Percentiles rank a stretch among this genome's conserved stretches.
phyloP scores from a whole-genome alignment of 2,888 invertebrate genomes.

The Azorinus chamasolen region DNA sequence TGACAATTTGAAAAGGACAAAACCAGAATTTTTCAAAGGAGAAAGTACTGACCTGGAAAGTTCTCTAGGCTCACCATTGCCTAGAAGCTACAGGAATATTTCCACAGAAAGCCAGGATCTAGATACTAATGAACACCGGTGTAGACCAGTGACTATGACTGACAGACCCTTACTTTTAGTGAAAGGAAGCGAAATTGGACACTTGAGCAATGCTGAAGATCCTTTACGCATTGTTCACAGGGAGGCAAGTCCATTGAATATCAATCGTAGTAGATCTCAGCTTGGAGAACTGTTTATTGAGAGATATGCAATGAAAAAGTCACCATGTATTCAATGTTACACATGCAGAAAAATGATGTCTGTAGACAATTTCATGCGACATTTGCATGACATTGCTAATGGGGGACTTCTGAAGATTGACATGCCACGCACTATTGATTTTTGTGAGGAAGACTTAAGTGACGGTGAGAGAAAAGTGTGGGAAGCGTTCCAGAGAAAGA shows the following conservation, averaged over 20 bases:
- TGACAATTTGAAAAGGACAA: too few relatives aligned
- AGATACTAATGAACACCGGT: conserved; percentile 1
- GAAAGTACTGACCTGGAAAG: too few relatives aligned
- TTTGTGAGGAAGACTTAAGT: conserved; percentile 70
- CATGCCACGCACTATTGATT: conserved; percentile 75
- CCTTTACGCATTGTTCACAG: conserved; percentile 68
- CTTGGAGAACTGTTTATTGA: conserved; percentile 77
- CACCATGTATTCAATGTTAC: conserved; percentile 81
- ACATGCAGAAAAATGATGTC: conserved; percentile 81
- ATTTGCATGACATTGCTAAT: conserved; percentile 79
- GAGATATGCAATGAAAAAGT: conserved; percentile 75
- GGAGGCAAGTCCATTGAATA: conserved; percentile 63
- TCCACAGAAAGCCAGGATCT: conserved; percentile 8
- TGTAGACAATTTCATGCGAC: conserved; percentile 79
- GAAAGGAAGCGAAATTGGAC: conserved; percentile 32
- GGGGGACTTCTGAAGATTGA: conserved; percentile 74
- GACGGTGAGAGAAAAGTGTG: conserved; percentile 72
- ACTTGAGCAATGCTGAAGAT: conserved; percentile 31
- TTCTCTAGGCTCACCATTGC: too few relatives aligned
- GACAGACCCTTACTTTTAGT: not conserved
- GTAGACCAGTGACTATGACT: too few relatives aligned
- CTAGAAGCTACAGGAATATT: too few relatives aligned
- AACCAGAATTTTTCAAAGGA: too few relatives aligned
- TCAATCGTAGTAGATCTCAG: conserved; percentile 62
- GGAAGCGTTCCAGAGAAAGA: conserved; percentile 79